Evolutionary conservation across 2,888 invertebrate genomes (phyloP).

Genomic region (Cephus nigrinus): DNA sequence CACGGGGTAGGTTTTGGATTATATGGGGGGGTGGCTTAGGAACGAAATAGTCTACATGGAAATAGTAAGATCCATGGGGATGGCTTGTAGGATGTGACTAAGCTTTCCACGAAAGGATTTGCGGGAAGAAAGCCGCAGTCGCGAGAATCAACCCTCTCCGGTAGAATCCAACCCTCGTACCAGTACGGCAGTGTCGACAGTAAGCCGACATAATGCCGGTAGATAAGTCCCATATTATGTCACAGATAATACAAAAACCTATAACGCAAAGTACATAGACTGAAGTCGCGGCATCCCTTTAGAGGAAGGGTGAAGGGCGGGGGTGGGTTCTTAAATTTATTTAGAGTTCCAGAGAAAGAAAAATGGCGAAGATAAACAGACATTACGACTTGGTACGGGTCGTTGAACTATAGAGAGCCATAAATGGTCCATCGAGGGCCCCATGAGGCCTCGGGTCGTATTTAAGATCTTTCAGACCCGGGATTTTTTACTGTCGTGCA

Average conservation of each 20-base stretch:
- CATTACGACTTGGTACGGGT: background rate
- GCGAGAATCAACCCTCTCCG: conserved; percentile 29
- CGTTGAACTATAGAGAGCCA: background rate
- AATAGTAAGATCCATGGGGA: conserved; percentile 7
- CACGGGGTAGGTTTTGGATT: background rate
- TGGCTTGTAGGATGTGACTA: conserved; percentile 9
- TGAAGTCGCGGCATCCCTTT: background rate
- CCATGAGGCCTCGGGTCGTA: background rate
- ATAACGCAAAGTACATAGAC: conserved; percentile 2
- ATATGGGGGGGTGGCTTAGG: background rate
- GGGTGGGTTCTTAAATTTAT: background rate
- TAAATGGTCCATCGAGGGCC: background rate
- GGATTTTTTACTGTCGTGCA: background rate
- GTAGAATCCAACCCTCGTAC: background rate
- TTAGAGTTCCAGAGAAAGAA: background rate
- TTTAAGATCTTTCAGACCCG: background rate
- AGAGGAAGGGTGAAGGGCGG: background rate
- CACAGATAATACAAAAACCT: conserved; percentile 41
- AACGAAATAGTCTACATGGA: background rate
- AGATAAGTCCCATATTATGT: conserved; percentile 52
- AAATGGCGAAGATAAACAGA: background rate
- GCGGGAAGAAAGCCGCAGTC: conserved; percentile 34
- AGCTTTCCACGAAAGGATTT: conserved; percentile 32
- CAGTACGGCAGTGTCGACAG: background rate
- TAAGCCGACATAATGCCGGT: conserved; percentile 48